A percentile compares a stretch with the other conserved stretches of the same genome.
Evolutionary conservation across 2,888 invertebrate species (phyloP).

Genomic region (Nomada fucata): DNA sequence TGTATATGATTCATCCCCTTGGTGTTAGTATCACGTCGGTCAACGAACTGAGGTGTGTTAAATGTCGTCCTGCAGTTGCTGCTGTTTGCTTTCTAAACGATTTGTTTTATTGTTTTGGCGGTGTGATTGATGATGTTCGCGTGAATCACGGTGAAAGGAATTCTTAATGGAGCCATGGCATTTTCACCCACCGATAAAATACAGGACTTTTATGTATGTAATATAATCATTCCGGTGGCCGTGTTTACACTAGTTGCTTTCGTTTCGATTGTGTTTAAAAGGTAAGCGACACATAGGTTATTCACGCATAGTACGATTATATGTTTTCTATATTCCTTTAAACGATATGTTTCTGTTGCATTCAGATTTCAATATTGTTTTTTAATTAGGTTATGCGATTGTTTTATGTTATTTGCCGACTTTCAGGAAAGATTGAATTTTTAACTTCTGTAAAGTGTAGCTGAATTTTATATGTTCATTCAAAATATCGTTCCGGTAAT

Average conservation of each 20-base stretch:
- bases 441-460: background rate
- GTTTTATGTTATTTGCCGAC: background rate
- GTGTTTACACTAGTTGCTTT: slow-evolving; percentile 53
- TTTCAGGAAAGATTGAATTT: background rate
- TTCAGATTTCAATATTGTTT: background rate
- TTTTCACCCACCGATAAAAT: slow-evolving; percentile 25
- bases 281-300: slow-evolving; percentile 32
- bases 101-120: background rate
- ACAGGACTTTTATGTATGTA: slow-evolving; percentile 48
- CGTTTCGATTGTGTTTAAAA: slow-evolving; percentile 50
- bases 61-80: background rate
- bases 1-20: no score
- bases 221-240: slow-evolving; percentile 37
- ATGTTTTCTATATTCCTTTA: background rate
- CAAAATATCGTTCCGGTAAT: no score
- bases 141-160: background rate
- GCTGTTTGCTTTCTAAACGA: background rate
- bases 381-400: background rate
- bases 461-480: no score
- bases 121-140: background rate
- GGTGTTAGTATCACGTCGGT: no score
- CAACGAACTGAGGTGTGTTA: background rate
- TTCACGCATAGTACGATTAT: background rate
- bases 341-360: background rate
- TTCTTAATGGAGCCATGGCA: slow-evolving; percentile 32